Evolutionary conservation across 2,888 invertebrate species (phyloP), one percentile per base, ranked within the genome.

Genomic region (Phragmatobia fuliginosa): DNA sequence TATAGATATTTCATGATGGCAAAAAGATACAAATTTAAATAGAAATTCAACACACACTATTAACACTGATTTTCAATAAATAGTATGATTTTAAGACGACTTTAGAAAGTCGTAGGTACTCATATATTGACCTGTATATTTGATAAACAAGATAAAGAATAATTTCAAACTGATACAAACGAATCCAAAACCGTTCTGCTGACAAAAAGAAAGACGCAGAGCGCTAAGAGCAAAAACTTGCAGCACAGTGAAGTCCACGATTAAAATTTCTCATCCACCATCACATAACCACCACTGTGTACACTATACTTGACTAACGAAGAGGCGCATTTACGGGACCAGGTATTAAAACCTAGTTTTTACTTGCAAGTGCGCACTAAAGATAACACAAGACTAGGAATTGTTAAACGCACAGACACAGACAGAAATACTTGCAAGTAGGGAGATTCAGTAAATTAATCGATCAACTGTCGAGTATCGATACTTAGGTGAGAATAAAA

Each of bases 91-190:
- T 78, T 74, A 71, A 75, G 80, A 82, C 78, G 76, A 80, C 78
- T 81, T 81, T 83, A 84, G 85, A 85, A 85, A 85, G 83, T 86
- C 78, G 77, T 84, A 83, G 72, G 78, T 79, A 82, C 77, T 80
- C 70, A 77, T 74, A 71, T 72, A 73, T 76, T 84, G 79, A 80
- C 84, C 83, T 79, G 80, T 80, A 68, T 75, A 69, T 11, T 70
- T 60, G 62, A 58, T 68, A 70, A 76, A 68, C 67, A 68, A 52
- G 68, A 28, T 71, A 72, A 33, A 64, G 28, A 67, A 72, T 66
- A 67, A 77, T 62, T 59, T 41, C 62, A 67, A 58, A 41, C 59
- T 68, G 61, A 68, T 75, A 68, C 32, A 66, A 71, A 66, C 64
- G 66, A 78, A 75, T 72, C 68, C 67, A 75, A 75, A 71, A 70